Evolutionary conservation across 2,113 vertebrate genomes (phyloP), one percentile per base, ranked within the genome.

Genomic region (Bubalus kerabau): DNA sequence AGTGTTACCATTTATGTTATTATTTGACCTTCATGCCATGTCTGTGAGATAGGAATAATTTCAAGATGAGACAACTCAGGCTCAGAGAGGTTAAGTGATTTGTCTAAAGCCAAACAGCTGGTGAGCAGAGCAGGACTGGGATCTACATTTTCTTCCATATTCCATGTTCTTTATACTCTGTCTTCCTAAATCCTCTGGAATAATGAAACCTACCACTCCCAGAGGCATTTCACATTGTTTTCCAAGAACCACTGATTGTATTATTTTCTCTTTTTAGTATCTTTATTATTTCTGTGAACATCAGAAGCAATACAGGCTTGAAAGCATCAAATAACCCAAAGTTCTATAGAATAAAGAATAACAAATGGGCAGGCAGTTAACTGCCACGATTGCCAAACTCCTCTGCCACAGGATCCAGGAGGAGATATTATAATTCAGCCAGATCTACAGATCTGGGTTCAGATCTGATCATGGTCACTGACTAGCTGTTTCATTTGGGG

Each of bases 1-100:
- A 46, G 3, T 90, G 26, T 67, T 74, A 64, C 64, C 36, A 26
- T 80, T 67, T 40, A 52, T 83, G 7, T 80, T 74, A n/a, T 92
- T 67, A 43, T 76, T 85, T 82, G 59, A 87, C 60, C 71, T 89
- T 96, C 95, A 86, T 6, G 50, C 3, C 40, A 88, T 60, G 36
- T 93, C 48, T 87, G 7, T 86, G 48, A 94, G 10, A 32, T 52
- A 64, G 83, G 85, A 83, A 80, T 74, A 78, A 71, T 85, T 71
- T 96, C 76, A 94, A 59, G 54, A 89, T 88, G 82, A 89, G 82
- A 92, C 96, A 95, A 95, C n/a, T 11, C 32, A 90, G 50, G 78
- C 30, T 90, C 78, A 96, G 28, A 40, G 71, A 96, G 76, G 23
- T 60, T 74, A 59, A 83, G 54, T 46, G 57, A 46, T 21, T 90